Evolutionary conservation across 2,888 invertebrate species (phyloP).

Genomic region (Aporophyla nigra): DNA sequence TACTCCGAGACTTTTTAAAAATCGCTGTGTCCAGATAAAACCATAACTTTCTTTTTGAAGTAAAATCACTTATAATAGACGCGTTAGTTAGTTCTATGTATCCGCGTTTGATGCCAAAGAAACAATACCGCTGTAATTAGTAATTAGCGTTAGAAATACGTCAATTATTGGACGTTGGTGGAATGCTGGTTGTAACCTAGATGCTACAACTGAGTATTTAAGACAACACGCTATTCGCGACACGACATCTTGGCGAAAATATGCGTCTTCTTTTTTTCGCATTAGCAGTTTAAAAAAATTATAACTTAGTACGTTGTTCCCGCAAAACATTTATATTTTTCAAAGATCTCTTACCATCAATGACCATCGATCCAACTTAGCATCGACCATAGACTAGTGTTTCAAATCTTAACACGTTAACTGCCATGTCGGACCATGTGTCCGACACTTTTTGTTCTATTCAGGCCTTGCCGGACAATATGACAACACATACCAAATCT

Average conservation of each 20-base stretch:
- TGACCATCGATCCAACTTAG: too few species aligned
- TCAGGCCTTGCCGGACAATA: too few species aligned
- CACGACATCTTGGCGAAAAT: slow-evolving; percentile 42
- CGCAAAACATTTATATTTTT: too few species aligned
- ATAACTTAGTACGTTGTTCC: too few species aligned
- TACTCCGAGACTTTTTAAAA: background rate
- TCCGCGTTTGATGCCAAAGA: slow-evolving; percentile 23
- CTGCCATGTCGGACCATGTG: too few species aligned
- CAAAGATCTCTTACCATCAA: too few species aligned
- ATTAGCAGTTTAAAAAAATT: background rate
- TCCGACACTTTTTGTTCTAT: too few species aligned
- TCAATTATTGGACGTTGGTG: slow-evolving; percentile 55
- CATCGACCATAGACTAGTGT: too few species aligned
- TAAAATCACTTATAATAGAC: slow-evolving; percentile 12
- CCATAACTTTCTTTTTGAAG: background rate
- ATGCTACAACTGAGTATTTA: slow-evolving; percentile 39
- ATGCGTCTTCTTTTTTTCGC: background rate
- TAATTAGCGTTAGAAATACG: slow-evolving; percentile 58
- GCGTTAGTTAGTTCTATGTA: slow-evolving; percentile 24
- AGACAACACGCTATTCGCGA: slow-evolving; percentile 44
- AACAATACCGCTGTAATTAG: slow-evolving; percentile 31
- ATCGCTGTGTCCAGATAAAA: background rate
- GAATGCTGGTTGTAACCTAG: slow-evolving; percentile 57
- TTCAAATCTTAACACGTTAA: too few species aligned
- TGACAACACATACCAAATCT: too few species aligned